Percentiles rank a stretch among this genome's conserved stretches.
Conservation (phyloP, 1,140 invertebrate genomes). For the Propsilocerus akamusi region DNA sequence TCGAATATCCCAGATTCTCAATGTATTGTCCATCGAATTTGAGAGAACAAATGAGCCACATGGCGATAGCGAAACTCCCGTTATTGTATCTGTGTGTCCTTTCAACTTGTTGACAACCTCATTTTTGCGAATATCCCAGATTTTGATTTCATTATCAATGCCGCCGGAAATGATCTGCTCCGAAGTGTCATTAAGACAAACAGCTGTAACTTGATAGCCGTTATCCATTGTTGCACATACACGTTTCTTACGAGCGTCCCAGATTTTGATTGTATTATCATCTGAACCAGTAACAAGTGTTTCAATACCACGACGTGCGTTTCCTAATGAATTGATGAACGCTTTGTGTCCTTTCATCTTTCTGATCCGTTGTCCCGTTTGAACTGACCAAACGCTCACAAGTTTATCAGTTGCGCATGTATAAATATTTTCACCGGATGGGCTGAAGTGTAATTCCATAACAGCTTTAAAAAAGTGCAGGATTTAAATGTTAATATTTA, state of each 20-base stretch:
- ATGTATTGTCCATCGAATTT: conserved; percentile 93
- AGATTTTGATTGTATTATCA: conserved; percentile 83
- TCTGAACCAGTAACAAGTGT: conserved; percentile 86
- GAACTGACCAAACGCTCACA: conserved; percentile 87
- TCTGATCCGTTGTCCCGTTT: conserved; percentile 68
- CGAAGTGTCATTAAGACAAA: conserved; percentile 89
- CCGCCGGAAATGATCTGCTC: conserved; percentile 83
- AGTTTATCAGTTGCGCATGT: conserved; percentile 91
- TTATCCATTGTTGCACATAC: conserved; percentile 62
- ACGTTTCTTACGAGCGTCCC: conserved; percentile 72
- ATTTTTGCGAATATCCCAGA: conserved; percentile 93
- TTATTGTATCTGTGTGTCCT: conserved; percentile 86
- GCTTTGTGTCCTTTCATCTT: conserved; percentile 81
- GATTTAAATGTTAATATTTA: too few species aligned
- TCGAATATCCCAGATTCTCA: conserved; percentile 64
- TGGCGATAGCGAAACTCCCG: conserved; percentile 76
- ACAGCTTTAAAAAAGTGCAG: too few species aligned
- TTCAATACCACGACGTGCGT: conserved; percentile 70
- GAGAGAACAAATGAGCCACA: conserved; percentile 91
- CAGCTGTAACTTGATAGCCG: conserved; percentile 70
- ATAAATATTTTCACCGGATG: conserved; percentile 79
- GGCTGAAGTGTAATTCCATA: conserved; percentile 90
- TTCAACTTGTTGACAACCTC: conserved; percentile 67
- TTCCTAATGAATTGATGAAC: conserved; percentile 74
- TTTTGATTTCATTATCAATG: conserved; percentile 96